A percentile compares a stretch with the other conserved stretches of the same genome.
Evolutionary conservation across 1,140 invertebrate species (phyloP).

Genomic region (Conus betulinus): DNA sequence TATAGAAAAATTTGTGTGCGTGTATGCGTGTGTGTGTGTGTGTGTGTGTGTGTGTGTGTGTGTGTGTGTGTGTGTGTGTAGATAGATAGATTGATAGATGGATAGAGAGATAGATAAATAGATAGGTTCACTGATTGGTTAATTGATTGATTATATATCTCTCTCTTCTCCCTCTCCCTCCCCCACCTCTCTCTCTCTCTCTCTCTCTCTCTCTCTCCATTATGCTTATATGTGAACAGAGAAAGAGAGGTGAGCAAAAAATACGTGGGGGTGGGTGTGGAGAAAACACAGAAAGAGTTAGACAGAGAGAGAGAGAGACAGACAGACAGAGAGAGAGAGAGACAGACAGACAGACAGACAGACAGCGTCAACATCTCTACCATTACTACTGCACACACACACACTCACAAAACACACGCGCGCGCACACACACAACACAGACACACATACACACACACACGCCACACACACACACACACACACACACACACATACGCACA

Average conservation of each 20-base stretch:
- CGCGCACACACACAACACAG: neutral
- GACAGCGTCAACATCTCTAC: neutral
- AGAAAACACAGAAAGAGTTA: neutral
- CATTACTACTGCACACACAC: too few relatives aligned
- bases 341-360: neutral
- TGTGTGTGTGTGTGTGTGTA: neutral
- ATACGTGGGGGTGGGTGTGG: neutral
- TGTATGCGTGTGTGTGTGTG: neutral
- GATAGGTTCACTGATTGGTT: too few relatives aligned
- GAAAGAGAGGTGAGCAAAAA: neutral
- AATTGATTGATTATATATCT: too few relatives aligned
- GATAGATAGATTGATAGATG: too few relatives aligned
- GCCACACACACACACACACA: neutral
- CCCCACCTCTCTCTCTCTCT: neutral
- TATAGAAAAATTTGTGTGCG: neutral
- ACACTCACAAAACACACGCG: neutral
- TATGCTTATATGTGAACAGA: neutral
- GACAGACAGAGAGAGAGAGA: conserved; percentile 15
- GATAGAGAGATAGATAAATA: too few relatives aligned
- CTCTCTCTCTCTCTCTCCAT: neutral
- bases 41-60: neutral
- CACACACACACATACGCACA: neutral
- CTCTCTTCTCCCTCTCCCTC: neutral
- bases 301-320: neutral
- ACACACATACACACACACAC: neutral